phyloP scores from a whole-genome alignment of 1,140 invertebrate genomes.

The Nomia melanderi region DNA sequence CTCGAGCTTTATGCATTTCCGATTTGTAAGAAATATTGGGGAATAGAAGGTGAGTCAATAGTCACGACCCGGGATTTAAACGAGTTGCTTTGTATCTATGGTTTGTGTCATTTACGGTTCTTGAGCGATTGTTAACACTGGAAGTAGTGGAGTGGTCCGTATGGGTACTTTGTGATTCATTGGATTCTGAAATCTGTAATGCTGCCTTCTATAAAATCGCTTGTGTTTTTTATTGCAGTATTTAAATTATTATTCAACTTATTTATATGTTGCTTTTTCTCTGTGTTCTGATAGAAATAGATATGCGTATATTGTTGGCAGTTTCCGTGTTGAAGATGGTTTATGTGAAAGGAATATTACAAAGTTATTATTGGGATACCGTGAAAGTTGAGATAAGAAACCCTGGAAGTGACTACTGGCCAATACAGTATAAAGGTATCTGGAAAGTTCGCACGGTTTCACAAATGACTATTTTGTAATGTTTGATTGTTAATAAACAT shows the following conservation, averaged over 20 bases:
- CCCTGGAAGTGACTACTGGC: background rate
- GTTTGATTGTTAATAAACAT: too few relatives aligned
- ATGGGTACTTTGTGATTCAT: too few relatives aligned
- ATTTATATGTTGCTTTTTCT: too few relatives aligned
- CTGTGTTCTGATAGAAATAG: background rate
- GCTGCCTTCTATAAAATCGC: too few relatives aligned
- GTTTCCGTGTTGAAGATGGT: background rate
- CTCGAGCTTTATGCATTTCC: background rate
- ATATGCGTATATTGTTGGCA: background rate
- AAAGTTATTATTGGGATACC: background rate
- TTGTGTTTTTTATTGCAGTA: too few relatives aligned
- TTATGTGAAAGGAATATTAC: background rate
- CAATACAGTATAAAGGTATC: background rate
- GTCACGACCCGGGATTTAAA: background rate
- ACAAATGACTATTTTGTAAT: too few relatives aligned
- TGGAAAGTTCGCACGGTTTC: too few relatives aligned
- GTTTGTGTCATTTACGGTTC: background rate
- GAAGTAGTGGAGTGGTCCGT: too few relatives aligned
- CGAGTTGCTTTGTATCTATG: too few relatives aligned
- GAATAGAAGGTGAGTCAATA: slow-evolving; percentile 3
- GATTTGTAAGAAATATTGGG: slow-evolving; percentile 8
- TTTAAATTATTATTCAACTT: too few relatives aligned
- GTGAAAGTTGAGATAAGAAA: background rate
- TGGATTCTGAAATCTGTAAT: too few relatives aligned
- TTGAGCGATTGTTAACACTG: too few relatives aligned